phyloP scores from a whole-genome alignment of 2,888 invertebrate species.

The Villa cingulata region DNA sequence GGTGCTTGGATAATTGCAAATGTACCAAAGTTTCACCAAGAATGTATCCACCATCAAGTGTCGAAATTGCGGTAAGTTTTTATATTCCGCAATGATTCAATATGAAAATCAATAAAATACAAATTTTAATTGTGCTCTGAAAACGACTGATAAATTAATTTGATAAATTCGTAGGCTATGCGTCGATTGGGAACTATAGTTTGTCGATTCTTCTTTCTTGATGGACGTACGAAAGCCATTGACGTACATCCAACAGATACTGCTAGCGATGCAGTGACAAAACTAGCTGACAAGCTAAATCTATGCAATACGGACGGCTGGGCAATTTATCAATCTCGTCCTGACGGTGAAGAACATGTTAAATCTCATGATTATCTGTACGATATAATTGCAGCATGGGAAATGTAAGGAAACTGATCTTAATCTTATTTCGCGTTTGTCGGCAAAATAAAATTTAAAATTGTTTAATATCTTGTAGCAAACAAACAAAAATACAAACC shows the following conservation, averaged over 20 bases:
- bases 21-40: slow-evolving; percentile 70
- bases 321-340: slow-evolving; percentile 85
- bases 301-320: slow-evolving; percentile 77
- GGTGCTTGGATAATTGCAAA: slow-evolving; percentile 86
- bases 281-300: slow-evolving; percentile 77
- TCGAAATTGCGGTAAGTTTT: slow-evolving; percentile 73
- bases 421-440: too few species aligned
- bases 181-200: slow-evolving; percentile 81
- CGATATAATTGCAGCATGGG: slow-evolving; percentile 91
- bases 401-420: slow-evolving; percentile 46
- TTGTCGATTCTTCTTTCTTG: slow-evolving; percentile 87
- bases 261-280: slow-evolving; percentile 76
- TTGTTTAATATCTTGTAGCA: slow-evolving; percentile 27
- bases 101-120: too few species aligned
- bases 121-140: too few species aligned
- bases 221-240: slow-evolving; percentile 88
- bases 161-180: slow-evolving; percentile 53
- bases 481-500: slow-evolving; percentile 43
- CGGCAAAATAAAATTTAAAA: too few species aligned
- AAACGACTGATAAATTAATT: too few species aligned
- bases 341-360: slow-evolving; percentile 80
- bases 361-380: slow-evolving; percentile 83
- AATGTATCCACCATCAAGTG: slow-evolving; percentile 76
- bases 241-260: slow-evolving; percentile 92
- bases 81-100: too few species aligned